Conservation (phyloP, 1,140 invertebrate species). For the Cyclargus thomasi region DNA sequence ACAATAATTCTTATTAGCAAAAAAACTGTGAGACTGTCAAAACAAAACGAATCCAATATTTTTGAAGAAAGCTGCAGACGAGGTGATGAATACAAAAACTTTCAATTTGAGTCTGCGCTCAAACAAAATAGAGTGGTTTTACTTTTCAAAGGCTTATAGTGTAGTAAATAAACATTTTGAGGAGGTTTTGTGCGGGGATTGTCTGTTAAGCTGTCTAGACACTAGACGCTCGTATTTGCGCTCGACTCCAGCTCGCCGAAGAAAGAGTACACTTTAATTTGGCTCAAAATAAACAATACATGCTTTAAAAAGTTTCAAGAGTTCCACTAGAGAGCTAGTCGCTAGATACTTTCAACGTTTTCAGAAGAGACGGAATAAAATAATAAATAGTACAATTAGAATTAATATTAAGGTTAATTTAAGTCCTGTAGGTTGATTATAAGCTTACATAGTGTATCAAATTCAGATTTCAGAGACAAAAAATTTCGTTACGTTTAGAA, state of each 20-base stretch:
- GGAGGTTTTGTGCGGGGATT: conserved; percentile 9
- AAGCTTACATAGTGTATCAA: too few relatives aligned
- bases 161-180: conserved; percentile 14
- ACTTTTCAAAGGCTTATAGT: conserved; percentile 14
- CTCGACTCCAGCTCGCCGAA: not conserved
- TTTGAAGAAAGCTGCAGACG: not conserved
- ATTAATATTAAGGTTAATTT: too few relatives aligned
- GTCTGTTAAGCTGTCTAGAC: conserved; percentile 14
- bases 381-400: too few relatives aligned
- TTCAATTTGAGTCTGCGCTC: not conserved
- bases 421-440: too few relatives aligned
- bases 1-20: too few relatives aligned
- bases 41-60: not conserved
- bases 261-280: conserved; percentile 4
- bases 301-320: conserved; percentile 3
- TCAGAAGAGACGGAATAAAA: too few relatives aligned
- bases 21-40: too few relatives aligned
- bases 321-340: not conserved
- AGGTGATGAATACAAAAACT: not conserved
- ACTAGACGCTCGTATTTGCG: conserved; percentile 6
- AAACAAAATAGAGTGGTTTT: conserved; percentile 12
- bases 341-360: not conserved
- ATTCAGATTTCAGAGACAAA: too few relatives aligned
- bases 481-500: too few relatives aligned
- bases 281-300: conserved; percentile 7